phyloP scores from a whole-genome alignment of 2,113 vertebrate genomes.

The human (Homo sapiens) region GRCh38 chr18:41900001-41900500 shows the following conservation, averaged over 20 bases:
- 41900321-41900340: not conserved
- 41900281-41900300: conserved; percentile 15
- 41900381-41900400: not conserved
- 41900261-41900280: not conserved
- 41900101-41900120: not conserved
- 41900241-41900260: not conserved
- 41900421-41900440: not conserved
- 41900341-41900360: not conserved
- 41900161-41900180: conserved; percentile 9
- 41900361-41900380: not conserved
- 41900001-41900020: not conserved
- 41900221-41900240: not conserved
- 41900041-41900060: not conserved
- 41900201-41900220: not conserved
- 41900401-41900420: not conserved
- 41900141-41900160: not conserved
- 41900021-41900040: not conserved
- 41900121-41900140: conserved; percentile 3
- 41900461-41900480: not conserved
- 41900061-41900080: not conserved
- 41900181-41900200: not conserved
- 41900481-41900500: not conserved
- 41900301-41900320: not conserved
- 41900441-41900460: not conserved
- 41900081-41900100: not conserved